phyloP scores from a whole-genome alignment of 1,140 invertebrate species.

The silkworm (Bombyx mori) region DNA sequence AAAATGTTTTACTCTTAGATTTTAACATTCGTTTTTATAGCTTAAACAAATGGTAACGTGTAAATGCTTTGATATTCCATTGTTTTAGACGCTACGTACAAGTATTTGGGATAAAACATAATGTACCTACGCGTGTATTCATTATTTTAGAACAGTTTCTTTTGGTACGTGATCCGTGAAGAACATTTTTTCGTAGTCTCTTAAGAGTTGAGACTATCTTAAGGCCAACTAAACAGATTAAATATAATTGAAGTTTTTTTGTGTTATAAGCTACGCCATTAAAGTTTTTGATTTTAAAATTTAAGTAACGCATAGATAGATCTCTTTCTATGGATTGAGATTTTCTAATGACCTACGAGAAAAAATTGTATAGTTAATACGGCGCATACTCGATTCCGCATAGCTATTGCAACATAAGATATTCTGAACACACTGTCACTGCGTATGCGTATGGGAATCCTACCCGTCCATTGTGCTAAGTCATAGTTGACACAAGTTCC shows the following conservation, averaged over 20 bases:
- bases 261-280: too few species aligned
- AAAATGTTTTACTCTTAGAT: slow-evolving; percentile 39
- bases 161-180: too few species aligned
- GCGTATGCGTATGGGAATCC: slow-evolving; percentile 6
- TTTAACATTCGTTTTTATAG: slow-evolving; percentile 23
- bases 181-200: too few species aligned
- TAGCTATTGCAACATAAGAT: slow-evolving; percentile 16
- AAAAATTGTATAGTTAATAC: slow-evolving; percentile 19
- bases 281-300: too few species aligned
- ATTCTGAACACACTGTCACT: slow-evolving; percentile 18
- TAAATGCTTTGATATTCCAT: slow-evolving; percentile 13
- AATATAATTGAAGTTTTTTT: too few species aligned
- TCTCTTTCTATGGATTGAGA: too few species aligned
- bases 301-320: too few species aligned
- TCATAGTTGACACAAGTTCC: too few species aligned
- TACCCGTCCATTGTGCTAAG: slow-evolving; percentile 17
- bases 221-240: too few species aligned
- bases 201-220: too few species aligned
- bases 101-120: not conserved
- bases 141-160: too few species aligned
- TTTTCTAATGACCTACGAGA: too few species aligned
- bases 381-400: slow-evolving; percentile 23
- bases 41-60: slow-evolving; percentile 18
- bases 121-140: not conserved
- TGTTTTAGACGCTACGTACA: slow-evolving; percentile 2